A percentile compares a stretch with the other conserved stretches of the same genome.
Evolutionary conservation across 2,797 vertebrate species (phyloP).

Genomic region (Syndactyla subalaris): DNA sequence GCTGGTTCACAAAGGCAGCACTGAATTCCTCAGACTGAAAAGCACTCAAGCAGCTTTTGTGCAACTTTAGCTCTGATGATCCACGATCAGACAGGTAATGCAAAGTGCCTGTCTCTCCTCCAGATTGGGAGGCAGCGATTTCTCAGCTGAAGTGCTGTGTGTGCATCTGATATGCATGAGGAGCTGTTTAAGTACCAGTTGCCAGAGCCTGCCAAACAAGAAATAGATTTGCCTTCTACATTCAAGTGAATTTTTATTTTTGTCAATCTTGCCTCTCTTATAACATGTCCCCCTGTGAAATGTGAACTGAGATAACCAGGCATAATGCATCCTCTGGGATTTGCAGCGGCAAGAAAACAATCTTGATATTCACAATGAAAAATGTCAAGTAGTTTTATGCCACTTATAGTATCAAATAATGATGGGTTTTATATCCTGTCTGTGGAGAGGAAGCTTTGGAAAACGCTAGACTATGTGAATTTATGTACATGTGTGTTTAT

Average conservation of each 20-base stretch:
- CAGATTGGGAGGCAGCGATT: neutral
- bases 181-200: slow-evolving; percentile 10
- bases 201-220: slow-evolving; percentile 28
- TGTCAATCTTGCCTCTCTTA: slow-evolving; percentile 8
- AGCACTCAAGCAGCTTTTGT: neutral
- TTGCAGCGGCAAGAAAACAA: neutral
- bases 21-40: neutral
- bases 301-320: slow-evolving; percentile 27
- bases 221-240: slow-evolving; percentile 1
- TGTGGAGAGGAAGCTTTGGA: neutral
- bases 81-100: neutral
- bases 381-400: slow-evolving; percentile 5
- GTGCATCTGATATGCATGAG: neutral
- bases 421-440: neutral
- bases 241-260: slow-evolving; percentile 29
- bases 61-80: neutral
- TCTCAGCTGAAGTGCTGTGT: neutral
- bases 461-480: neutral
- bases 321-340: neutral
- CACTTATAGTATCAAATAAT: neutral
- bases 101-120: neutral
- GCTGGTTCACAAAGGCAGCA: neutral
- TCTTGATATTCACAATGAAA: neutral
- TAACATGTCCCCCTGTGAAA: neutral
- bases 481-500: neutral